These are phyloP conservation scores for Notothenia rossii DNA, from an alignment of 2,113 vertebrate species.

Conservation along the genomic window DNA sequence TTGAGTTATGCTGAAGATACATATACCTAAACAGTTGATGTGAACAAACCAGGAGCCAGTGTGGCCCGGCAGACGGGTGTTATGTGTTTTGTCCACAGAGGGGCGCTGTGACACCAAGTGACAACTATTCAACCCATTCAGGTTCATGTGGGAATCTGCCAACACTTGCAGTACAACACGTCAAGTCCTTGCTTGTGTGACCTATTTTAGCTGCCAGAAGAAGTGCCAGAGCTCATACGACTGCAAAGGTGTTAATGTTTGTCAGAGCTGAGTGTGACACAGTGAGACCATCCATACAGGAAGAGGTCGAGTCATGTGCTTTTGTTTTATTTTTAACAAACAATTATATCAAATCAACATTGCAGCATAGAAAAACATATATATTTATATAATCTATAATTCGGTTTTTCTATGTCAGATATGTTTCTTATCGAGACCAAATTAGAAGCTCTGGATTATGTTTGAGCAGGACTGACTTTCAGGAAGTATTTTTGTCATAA, in stretches of 20 bases:
- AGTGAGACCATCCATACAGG: neutral
- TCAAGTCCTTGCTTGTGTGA: neutral
- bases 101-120: conserved; percentile 27
- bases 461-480: no score
- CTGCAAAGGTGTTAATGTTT: no score
- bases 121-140: neutral
- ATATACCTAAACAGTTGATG: neutral
- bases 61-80: neutral
- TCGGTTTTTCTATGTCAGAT: no score
- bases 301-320: neutral
- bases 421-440: no score
- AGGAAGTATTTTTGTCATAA: no score
- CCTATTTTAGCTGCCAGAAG: neutral
- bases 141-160: neutral
- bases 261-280: neutral
- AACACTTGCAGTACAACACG: no score
- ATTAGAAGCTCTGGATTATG: no score
- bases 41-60: neutral
- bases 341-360: no score
- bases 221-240: no score
- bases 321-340: neutral
- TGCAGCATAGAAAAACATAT: no score
- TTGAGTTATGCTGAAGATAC: neutral
- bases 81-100: conserved; percentile 23
- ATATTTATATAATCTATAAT: no score